phyloP scores from a whole-genome alignment of 2,888 invertebrate species.

The Plagodis pulveraria region DNA sequence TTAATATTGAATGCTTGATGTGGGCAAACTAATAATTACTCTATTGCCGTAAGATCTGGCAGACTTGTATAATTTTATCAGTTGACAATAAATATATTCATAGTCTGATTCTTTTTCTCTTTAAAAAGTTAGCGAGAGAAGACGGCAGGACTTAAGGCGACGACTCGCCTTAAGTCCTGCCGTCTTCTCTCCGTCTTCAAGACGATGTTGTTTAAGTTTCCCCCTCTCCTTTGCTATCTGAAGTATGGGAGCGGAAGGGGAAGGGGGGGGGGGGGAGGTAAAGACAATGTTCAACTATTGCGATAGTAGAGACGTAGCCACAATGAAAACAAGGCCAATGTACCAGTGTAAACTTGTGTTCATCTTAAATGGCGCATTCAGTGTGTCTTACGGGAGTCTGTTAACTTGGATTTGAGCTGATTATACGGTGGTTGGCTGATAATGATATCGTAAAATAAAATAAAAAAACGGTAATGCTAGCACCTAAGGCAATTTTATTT shows the following conservation, averaged over 20 bases:
- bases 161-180: slow-evolving; percentile 30
- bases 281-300: slow-evolving; percentile 34
- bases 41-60: too few relatives aligned
- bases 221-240: too few relatives aligned
- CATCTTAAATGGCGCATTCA: slow-evolving; percentile 21
- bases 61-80: too few relatives aligned
- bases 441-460: too few relatives aligned
- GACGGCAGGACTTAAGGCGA: too few relatives aligned
- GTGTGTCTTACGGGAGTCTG: slow-evolving; percentile 1
- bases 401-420: slow-evolving; percentile 2
- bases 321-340: slow-evolving; percentile 36
- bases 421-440: slow-evolving; percentile 2
- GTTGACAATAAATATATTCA: too few relatives aligned
- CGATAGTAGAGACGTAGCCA: slow-evolving; percentile 35
- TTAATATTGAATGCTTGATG: too few relatives aligned
- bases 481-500: too few relatives aligned
- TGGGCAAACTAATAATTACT: too few relatives aligned
- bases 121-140: slow-evolving; percentile 29
- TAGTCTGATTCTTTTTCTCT: slow-evolving; percentile 29
- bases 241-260: neutral
- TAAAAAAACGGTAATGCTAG: too few relatives aligned
- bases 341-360: slow-evolving; percentile 25
- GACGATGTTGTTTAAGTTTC: slow-evolving; percentile 32
- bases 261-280: slow-evolving; percentile 16
- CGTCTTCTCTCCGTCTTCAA: slow-evolving; percentile 33